Evolutionary conservation across 2,888 invertebrate genomes (phyloP).

Genomic region (Nephrotoma appendiculata): DNA sequence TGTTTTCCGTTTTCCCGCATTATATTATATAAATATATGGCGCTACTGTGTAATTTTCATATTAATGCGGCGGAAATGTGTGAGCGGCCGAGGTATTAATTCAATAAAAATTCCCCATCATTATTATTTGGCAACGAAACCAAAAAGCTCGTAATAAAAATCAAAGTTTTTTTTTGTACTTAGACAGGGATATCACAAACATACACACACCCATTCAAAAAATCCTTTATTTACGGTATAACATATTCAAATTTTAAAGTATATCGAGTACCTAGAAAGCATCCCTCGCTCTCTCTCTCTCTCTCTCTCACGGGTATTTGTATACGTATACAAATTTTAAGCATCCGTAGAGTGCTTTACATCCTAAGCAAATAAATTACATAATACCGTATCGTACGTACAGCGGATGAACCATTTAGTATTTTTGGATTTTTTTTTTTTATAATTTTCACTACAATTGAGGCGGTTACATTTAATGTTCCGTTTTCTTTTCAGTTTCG

Average conservation of each 20-base stretch:
- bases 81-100: neutral
- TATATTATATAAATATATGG: too few relatives aligned
- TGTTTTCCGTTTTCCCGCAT: neutral
- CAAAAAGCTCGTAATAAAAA: neutral
- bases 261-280: neutral
- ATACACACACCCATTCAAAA: neutral
- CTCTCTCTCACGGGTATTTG: neutral
- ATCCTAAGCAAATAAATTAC: neutral
- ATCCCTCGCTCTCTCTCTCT: neutral
- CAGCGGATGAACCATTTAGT: neutral
- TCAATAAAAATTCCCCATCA: neutral
- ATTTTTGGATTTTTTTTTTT: neutral
- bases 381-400: neutral
- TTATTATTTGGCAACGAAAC: neutral
- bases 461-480: neutral
- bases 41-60: neutral
- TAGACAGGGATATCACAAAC: neutral
- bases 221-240: neutral
- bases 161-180: neutral
- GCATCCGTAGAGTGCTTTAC: neutral
- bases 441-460: neutral
- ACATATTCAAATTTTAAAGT: neutral
- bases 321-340: neutral
- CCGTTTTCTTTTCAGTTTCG: neutral
- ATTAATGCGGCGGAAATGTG: neutral